Base-by-base conservation (phyloP, 1,140 invertebrate species). In the Subanguina moxae region DNA sequence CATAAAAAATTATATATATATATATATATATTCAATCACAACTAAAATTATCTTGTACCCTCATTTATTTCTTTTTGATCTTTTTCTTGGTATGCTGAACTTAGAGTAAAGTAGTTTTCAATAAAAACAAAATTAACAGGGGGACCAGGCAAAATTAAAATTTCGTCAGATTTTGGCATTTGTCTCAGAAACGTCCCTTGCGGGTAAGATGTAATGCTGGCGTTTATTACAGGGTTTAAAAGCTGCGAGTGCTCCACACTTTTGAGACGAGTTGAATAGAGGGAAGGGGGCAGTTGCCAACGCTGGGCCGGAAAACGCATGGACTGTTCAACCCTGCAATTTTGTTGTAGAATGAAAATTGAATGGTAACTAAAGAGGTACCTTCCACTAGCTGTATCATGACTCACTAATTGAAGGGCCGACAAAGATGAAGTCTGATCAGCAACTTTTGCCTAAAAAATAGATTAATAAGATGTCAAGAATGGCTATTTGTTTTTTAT, bases 271-370 rank as follows among this genome's bases (percentile, higher is more conserved):
- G 72, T 45, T 17, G 72, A 30, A 15, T 56, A 45, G 1, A 72
- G 66, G 25, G 61, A 30, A 13, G 72, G 72, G 5, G 72, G 72
- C 19, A 73, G 45, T 70, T 73, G 73, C 72, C 72, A 73, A n/a
- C 68, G 30, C 19, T 75, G 21, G 17, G 72, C 72, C 17, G 72
- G 72, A 27, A 76, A 73, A 15, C 73, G 48, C 3, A 52, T 25
- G 17, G 48, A 25, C 17, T 19, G 48, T 8, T 52, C 48, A 25
- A 15, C 3, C 17, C 23, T 19, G 48, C 8, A 52, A n/a, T n/a
- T n/a, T 52, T 15, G 48, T 52, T 5, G 8, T 19, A 52, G 17
- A 52, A 52, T 13, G 43, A 25, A 21, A 52, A 52, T 52, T 21
- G n/a, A 45, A 45, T 45, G 11, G n/a, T n/a, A 13, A 45, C 43